Evolutionary conservation across 2,888 invertebrate genomes (phyloP).

Genomic region (Vannuccia rotundouncinata): DNA sequence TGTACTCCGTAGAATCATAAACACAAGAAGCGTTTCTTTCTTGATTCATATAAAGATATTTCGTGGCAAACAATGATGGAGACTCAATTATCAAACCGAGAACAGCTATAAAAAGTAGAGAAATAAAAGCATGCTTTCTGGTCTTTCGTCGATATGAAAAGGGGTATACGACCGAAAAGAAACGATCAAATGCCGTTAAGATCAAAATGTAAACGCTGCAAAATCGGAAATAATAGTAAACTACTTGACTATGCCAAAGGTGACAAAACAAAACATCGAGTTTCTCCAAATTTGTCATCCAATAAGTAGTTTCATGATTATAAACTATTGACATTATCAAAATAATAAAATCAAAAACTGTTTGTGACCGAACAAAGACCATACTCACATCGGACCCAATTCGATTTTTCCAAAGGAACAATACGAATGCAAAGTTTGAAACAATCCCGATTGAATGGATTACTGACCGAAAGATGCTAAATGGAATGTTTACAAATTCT

Average conservation of each 20-base stretch:
- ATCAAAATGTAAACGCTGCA: background rate
- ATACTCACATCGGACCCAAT: background rate
- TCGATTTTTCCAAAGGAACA: background rate
- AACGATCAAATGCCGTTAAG: background rate
- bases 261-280: background rate
- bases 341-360: background rate
- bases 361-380: background rate
- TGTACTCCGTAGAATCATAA: background rate
- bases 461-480: background rate
- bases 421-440: background rate
- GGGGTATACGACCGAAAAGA: background rate
- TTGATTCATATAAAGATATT: background rate
- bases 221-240: background rate
- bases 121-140: background rate
- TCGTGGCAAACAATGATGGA: background rate
- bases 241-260: background rate
- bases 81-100: background rate
- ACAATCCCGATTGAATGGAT: background rate
- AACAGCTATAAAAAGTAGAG: background rate
- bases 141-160: background rate
- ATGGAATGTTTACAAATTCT: background rate
- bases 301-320: background rate
- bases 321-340: background rate
- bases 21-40: background rate
- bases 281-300: background rate